These are phyloP conservation scores for Galeopsomyia nigrocyanea DNA, from an alignment of 2,888 invertebrate species.

Conservation along the genomic window DNA sequence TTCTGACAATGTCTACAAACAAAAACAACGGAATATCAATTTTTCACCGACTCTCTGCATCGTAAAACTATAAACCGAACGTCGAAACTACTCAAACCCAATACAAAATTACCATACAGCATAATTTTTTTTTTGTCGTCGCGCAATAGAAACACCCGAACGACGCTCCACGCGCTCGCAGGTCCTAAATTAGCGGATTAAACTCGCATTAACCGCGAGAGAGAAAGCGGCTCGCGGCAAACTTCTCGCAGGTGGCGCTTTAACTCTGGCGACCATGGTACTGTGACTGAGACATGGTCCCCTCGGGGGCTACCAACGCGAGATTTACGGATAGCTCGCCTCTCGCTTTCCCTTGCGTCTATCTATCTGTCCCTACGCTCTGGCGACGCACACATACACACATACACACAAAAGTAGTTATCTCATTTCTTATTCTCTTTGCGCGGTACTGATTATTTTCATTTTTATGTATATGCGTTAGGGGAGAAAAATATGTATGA, in stretches of 20 bases:
- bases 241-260: conserved; percentile 50
- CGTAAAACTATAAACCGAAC: too few species aligned
- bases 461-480: too few species aligned
- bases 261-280: conserved; percentile 62
- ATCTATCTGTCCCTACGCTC: conserved; percentile 17
- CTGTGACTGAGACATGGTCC: conserved; percentile 68
- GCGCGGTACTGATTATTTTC: too few species aligned
- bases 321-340: conserved; percentile 44
- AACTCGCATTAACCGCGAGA: conserved; percentile 60
- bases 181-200: conserved; percentile 61
- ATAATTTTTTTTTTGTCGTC: conserved; percentile 35
- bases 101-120: not conserved
- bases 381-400: not conserved
- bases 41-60: too few species aligned
- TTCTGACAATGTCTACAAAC: too few species aligned
- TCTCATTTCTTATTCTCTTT: not conserved
- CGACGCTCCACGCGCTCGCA: conserved; percentile 30
- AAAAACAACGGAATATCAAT: too few species aligned
- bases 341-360: conserved; percentile 3
- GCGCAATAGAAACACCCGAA: not conserved
- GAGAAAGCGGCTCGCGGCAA: conserved; percentile 47
- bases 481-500: too few species aligned
- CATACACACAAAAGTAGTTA: too few species aligned
- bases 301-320: conserved; percentile 53
- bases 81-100: too few species aligned